Evolutionary conservation across 2,888 invertebrate genomes (phyloP).

Genomic region (Zeuzera pyrina): DNA sequence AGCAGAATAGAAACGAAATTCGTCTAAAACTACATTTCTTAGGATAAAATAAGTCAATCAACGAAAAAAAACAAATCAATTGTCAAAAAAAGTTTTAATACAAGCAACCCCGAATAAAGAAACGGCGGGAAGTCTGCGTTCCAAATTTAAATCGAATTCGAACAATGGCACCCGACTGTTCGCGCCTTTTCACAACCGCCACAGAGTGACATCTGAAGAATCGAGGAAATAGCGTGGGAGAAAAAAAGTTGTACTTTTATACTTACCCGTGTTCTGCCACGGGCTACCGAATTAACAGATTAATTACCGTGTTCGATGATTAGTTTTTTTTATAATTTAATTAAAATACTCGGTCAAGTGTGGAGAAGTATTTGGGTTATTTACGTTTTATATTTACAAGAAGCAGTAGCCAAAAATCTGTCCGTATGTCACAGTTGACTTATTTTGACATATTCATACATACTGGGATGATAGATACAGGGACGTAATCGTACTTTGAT

Average conservation of each 20-base stretch:
- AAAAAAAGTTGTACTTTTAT: constrained; percentile 37
- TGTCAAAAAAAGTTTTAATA: constrained; percentile 46
- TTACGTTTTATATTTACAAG: too few species aligned
- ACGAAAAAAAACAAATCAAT: constrained; percentile 41
- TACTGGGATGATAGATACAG: too few species aligned
- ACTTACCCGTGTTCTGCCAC: constrained; percentile 30
- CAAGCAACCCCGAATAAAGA: constrained; percentile 61
- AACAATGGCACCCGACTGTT: constrained; percentile 61
- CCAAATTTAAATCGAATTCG: constrained; percentile 54
- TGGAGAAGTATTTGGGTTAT: constrained; percentile 14
- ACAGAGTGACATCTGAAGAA: constrained; percentile 50
- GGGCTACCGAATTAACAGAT: constrained; percentile 54
- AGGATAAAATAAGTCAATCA: constrained; percentile 27
- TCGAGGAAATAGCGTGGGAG: constrained; percentile 26
- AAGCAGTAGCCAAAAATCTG: too few species aligned
- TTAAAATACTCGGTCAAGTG: constrained; percentile 25
- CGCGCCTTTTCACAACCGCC: constrained; percentile 45
- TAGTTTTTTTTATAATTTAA: constrained; percentile 31
- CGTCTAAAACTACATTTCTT: constrained; percentile 11
- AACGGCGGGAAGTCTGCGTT: constrained; percentile 55
- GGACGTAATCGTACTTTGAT: too few species aligned
- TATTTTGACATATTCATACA: too few species aligned
- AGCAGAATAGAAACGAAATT: background rate
- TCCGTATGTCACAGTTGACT: too few species aligned
- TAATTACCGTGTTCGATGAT: constrained; percentile 24